Conservation (phyloP, 2,797 vertebrate genomes). For the Micrastur ruficollis region DNA sequence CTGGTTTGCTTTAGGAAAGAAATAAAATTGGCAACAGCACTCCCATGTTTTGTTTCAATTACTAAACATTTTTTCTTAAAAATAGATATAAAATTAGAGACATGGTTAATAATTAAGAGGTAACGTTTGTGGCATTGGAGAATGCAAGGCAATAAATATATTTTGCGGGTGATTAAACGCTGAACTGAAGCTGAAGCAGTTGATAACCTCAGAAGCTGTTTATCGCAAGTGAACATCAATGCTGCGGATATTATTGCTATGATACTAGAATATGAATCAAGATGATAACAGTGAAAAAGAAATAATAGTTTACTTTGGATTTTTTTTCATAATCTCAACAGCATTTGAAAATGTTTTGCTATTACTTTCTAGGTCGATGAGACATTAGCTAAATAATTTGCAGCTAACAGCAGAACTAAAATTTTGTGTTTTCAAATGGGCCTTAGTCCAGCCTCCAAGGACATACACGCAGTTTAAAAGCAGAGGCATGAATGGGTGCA, state of each 20-base stretch:
- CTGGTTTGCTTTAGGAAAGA: slow-evolving; percentile 12
- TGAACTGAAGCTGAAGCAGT: background rate
- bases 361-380: background rate
- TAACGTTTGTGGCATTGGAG: background rate
- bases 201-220: background rate
- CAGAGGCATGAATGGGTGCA: background rate
- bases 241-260: background rate
- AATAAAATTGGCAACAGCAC: background rate
- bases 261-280: background rate
- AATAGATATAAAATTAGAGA: background rate
- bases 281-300: background rate
- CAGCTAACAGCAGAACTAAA: background rate
- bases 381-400: background rate
- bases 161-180: background rate
- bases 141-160: background rate
- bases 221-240: background rate
- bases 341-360: background rate
- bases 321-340: background rate
- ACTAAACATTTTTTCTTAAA: background rate
- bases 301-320: background rate
- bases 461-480: rapidly evolving
- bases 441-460: background rate
- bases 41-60: background rate
- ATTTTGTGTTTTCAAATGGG: background rate
- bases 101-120: slow-evolving; percentile 10